Evolutionary conservation across 2,113 vertebrate species (phyloP).

Genomic region (Dasypus novemcinctus): DNA sequence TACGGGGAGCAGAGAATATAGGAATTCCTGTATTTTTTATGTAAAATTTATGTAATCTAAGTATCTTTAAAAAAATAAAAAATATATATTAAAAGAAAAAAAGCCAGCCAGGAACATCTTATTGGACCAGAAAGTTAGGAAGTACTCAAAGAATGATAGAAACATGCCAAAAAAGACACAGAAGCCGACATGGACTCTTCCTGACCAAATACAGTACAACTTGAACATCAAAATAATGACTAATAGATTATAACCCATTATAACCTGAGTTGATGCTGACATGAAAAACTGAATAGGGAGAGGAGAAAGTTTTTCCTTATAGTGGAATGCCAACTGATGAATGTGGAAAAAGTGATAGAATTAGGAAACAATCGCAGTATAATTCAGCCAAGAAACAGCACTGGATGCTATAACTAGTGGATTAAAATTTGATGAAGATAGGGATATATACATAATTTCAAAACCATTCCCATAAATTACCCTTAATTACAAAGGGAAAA

Average conservation of each 20-base stretch:
- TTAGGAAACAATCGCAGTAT: background rate
- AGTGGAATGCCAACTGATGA: background rate
- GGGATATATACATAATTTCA: background rate
- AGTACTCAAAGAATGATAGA: background rate
- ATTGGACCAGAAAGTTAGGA: background rate
- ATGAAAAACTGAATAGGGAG: background rate
- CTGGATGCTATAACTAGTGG: background rate
- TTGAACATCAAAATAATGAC: background rate
- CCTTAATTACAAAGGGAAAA: background rate
- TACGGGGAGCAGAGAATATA: too few relatives aligned
- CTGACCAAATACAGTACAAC: background rate
- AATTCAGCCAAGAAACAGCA: background rate
- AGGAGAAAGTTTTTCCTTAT: background rate
- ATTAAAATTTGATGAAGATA: constrained; percentile 3
- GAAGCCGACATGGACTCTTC: background rate
- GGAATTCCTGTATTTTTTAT: too few relatives aligned
- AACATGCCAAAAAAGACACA: background rate
- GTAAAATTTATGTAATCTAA: too few relatives aligned
- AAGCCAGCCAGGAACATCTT: background rate
- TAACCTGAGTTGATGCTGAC: background rate
- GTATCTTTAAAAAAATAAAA: too few relatives aligned
- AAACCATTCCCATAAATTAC: background rate
- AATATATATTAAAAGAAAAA: too few relatives aligned
- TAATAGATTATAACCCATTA: background rate
- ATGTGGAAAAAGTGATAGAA: background rate